Evolutionary conservation across 1,140 invertebrate genomes (phyloP), one percentile per base, ranked within the genome.

Genomic region (Drosophila pachea): DNA sequence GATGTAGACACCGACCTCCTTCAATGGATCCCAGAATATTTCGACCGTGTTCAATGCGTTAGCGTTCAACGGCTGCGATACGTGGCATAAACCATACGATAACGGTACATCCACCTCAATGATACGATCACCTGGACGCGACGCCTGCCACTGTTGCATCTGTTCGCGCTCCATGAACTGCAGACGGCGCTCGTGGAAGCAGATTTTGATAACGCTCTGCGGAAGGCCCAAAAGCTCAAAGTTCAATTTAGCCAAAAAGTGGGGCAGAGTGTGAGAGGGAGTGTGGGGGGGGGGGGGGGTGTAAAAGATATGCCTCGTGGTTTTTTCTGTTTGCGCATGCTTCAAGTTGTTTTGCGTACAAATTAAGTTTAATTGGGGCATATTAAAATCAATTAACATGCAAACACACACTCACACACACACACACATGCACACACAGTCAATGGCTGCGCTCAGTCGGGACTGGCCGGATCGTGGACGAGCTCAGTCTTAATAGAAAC

Each of bases 131-230:
- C 96, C 95, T 11, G 96, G 96, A 71, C 97, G 91, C 43, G 94
- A 93, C 54, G 93, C 93, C 89, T 96, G 95, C 97, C 97, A 99
- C 73, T 94, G 93, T 7, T 94, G 92, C 89, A 99, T 96, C 91
- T 98, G 97, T 86, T 99, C 97, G 42, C 94, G 93, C 90, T 99
- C 97, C 90, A 96, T 97, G 89, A 97, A 99, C 88, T 99, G 97
- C 38, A 99, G 90, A n/a, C 97, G 92, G 53, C 97, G 92, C 89
- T 99, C 97, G 90, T 99, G 97, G 90, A 99, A 99, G 79, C 96
- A 97, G 32, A 99, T 95, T 70, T 95, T 93, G 60, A 98, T 94
- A 4, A 97, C 92, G 72, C 95, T 96, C 94, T 97, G 90, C 12
- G 68, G 67, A 38, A 31, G 14, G 5, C n/a, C 49, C 16, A 40